Evolutionary conservation across 2,797 vertebrate genomes (phyloP), one percentile per base, ranked within the genome.

Genomic region (Acanthurus lineatus): DNA sequence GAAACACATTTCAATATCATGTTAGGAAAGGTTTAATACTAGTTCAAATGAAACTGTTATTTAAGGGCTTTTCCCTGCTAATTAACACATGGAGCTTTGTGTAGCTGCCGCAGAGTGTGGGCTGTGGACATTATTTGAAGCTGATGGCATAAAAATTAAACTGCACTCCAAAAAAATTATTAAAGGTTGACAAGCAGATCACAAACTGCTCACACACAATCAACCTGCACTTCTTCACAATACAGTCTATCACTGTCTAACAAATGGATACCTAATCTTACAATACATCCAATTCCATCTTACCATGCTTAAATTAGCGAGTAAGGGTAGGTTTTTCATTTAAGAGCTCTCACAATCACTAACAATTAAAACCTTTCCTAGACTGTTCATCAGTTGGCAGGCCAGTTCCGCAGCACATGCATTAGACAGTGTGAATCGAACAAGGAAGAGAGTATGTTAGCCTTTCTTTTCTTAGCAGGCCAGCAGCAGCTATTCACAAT

Each of bases 231-330:
- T 59, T 65, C 76, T 54, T 44, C 22, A 62, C 14, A 62, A 49
- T 40, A 42, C n/a, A 54, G 15, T 12, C 44, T 11, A 16, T 11
- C 16, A 12, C 16, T 2, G 20, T 11, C 19, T 69, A 51, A 53
- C 52, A 40, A 52, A 51, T 22, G 8, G 48, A 71, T 42, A 9
- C n/a, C 64, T 71, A 74, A 83, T 82, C 73, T 61, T 68, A 73
- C 48, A 54, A 68, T 44, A 70, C 64, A 70, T 32, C 35, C 68
- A 3, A 40, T 38, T 32, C 59, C 60, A 53, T 35, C 66, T 69
- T 6, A 25, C 69, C 1, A 16, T 72, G 75, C 56, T 69, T 44
- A 82, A 75, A 88, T 85, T 38, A 77, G 54, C 8, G 35, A 64
- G 65, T 9, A 9, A n/a, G 16, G 40, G 38, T 51, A 1, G 6